A percentile compares a stretch with the other conserved stretches of the same genome.
These are phyloP conservation scores for Zeugodacus cucurbitae DNA, from an alignment of 1,140 invertebrate genomes.

Conservation along the genomic window DNA sequence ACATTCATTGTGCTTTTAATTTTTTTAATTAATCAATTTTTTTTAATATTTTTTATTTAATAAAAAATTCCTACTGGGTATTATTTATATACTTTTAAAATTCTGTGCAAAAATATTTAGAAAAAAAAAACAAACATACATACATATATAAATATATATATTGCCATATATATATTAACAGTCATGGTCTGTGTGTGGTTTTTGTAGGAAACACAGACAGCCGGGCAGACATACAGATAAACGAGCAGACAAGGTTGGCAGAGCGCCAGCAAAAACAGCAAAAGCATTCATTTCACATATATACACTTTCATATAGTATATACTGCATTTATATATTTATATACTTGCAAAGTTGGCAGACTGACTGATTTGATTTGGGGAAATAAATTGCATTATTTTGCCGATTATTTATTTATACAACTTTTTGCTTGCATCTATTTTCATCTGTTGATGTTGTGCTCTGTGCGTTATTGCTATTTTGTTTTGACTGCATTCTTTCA, in stretches of 20 bases:
- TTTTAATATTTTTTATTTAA: no score
- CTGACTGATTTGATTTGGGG: not conserved
- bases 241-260: conserved; percentile 33
- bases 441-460: conserved; percentile 28
- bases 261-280: not conserved
- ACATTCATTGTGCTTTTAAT: no score
- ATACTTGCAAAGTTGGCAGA: not conserved
- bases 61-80: no score
- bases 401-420: not conserved
- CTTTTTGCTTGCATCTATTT: not conserved
- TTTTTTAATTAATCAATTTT: no score
- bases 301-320: not conserved
- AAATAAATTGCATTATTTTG: not conserved
- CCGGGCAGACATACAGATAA: conserved; percentile 29
- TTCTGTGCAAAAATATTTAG: no score
- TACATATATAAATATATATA: no score
- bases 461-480: not conserved
- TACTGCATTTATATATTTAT: not conserved
- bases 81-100: no score
- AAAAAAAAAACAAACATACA: no score
- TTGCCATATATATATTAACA: no score
- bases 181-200: not conserved
- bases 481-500: conserved; percentile 19
- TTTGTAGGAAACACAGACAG: conserved; percentile 3
- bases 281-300: not conserved